phyloP scores from a whole-genome alignment of 2,888 invertebrate genomes.

The Acleris cristana region DNA sequence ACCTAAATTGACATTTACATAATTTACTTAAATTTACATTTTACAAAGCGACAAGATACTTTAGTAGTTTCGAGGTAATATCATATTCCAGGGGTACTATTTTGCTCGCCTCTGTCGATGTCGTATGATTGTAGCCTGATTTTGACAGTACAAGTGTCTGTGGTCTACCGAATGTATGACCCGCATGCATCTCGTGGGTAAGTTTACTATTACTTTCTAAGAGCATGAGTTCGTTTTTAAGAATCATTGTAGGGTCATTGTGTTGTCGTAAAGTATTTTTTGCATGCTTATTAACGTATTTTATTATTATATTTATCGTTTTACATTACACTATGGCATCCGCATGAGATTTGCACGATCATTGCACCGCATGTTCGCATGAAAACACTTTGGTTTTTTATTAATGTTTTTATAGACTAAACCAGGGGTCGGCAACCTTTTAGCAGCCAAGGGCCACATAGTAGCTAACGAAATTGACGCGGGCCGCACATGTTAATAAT shows the following conservation, averaged over 20 bases:
- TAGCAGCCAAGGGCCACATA: no score
- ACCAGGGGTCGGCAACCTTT: no score
- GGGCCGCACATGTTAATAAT: no score
- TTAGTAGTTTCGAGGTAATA: neutral
- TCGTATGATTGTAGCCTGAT: constrained; percentile 18
- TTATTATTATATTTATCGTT: constrained; percentile 14
- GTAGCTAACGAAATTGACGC: no score
- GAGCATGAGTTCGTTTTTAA: constrained; percentile 48
- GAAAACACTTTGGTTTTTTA: constrained; percentile 26
- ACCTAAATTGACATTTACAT: no score
- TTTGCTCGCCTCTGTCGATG: constrained; percentile 6
- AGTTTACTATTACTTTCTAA: constrained; percentile 57
- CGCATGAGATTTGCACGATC: constrained; percentile 19
- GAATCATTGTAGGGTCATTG: constrained; percentile 23
- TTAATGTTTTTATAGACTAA: neutral
- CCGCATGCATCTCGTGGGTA: constrained; percentile 59
- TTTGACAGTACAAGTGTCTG: constrained; percentile 40
- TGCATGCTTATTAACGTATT: constrained; percentile 18
- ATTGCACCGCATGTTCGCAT: constrained; percentile 29
- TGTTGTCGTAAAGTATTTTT: constrained; percentile 13
- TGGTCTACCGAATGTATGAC: constrained; percentile 44
- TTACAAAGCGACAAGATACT: neutral
- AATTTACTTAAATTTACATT: no score
- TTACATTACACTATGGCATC: constrained; percentile 21
- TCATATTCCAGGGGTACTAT: neutral